Conservation (phyloP, 2,888 invertebrate genomes). For the Dichetophora obliterata region DNA sequence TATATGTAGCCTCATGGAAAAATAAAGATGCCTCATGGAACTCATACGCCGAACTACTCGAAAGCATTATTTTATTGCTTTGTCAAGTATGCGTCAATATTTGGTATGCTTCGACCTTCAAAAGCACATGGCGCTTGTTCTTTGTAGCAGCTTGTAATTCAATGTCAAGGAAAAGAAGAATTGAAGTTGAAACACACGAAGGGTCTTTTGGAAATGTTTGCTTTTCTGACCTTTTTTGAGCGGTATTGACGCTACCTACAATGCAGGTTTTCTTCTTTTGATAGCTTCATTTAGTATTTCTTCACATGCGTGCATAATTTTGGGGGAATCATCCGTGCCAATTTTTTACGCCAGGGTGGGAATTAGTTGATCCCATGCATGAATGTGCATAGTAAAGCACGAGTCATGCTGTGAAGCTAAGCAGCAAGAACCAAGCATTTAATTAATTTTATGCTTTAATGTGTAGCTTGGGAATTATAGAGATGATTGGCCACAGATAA, state of each 20-base stretch:
- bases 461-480: background rate
- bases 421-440: background rate
- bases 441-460: background rate
- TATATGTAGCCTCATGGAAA: background rate
- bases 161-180: background rate
- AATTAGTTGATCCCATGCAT: background rate
- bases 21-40: background rate
- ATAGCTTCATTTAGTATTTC: constrained; percentile 7
- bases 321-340: background rate
- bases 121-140: background rate
- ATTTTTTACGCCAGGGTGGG: background rate
- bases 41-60: background rate
- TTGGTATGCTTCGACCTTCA: background rate
- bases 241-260: background rate
- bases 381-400: background rate
- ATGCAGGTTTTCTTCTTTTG: background rate
- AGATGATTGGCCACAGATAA: background rate
- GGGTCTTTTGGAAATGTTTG: no score
- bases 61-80: background rate
- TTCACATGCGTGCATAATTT: constrained; percentile 14
- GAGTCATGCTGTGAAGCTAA: background rate
- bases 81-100: background rate
- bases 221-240: background rate
- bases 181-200: no score
- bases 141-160: background rate